phyloP scores from a whole-genome alignment of 2,888 invertebrate genomes.

The Caenorhabditis sp. region DNA sequence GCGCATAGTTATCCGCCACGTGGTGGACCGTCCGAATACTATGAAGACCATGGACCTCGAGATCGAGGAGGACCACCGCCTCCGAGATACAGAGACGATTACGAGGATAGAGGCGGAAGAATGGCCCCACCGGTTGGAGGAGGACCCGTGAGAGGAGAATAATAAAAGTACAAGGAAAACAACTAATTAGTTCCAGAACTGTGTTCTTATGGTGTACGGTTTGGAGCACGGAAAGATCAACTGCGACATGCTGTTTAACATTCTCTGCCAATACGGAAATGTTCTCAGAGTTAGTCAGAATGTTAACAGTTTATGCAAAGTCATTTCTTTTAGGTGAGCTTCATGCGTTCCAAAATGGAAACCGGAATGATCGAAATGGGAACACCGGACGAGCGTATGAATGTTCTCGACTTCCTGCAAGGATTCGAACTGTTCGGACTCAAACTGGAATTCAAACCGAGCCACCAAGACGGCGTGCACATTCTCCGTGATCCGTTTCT shows the following conservation, averaged over 20 bases:
- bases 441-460: slow-evolving; percentile 61
- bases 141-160: slow-evolving; percentile 41
- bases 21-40: slow-evolving; percentile 15
- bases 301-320: not conserved
- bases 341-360: slow-evolving; percentile 97
- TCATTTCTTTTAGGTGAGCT: slow-evolving; percentile 86
- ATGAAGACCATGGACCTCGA: no score
- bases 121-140: slow-evolving; percentile 9
- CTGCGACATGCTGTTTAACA: slow-evolving; percentile 95
- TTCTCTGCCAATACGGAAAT: slow-evolving; percentile 98
- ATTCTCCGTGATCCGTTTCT: slow-evolving; percentile 83
- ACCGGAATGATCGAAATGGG: slow-evolving; percentile 99
- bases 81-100: slow-evolving; percentile 7
- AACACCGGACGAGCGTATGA: slow-evolving; percentile 88
- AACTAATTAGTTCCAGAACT: slow-evolving; percentile 20
- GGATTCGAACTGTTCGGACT: slow-evolving; percentile 88
- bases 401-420: slow-evolving; percentile 92
- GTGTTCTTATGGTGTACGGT: slow-evolving; percentile 85
- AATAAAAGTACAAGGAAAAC: not conserved
- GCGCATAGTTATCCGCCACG: slow-evolving; percentile 19
- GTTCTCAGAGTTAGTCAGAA: slow-evolving; percentile 90
- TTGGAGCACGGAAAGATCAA: slow-evolving; percentile 93
- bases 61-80: slow-evolving; percentile 14
- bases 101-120: slow-evolving; percentile 19
- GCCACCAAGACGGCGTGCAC: slow-evolving; percentile 63